Evolutionary conservation across 1,140 invertebrate species (phyloP), one percentile per base, ranked within the genome.

Genomic region (Popillia japonica): DNA sequence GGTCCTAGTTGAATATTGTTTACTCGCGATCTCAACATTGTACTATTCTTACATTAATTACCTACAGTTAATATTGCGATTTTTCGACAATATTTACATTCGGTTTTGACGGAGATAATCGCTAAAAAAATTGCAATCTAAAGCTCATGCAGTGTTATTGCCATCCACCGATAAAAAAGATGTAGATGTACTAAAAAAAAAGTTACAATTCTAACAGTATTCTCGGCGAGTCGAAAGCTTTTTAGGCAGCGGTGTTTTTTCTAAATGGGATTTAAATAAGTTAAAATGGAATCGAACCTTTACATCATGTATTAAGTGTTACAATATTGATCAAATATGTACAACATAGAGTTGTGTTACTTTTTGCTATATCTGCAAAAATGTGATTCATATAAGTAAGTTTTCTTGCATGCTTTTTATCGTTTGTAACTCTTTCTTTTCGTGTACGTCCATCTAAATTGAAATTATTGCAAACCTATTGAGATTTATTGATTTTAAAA

Each of bases 1-100:
- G 72, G 34, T 27, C 72, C 34, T 73, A 73, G 72, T 64, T 64
- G 61, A 64, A 64, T 40, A 68, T 68, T 68, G 72, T 73, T 73
- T 73, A 73, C 40, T 73, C 61, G 17, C 61, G n/a, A 64, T 64
- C 22, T 64, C 22, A 23, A 64, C 7, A 14, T 59, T 59, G n/a
- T 20, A 59, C 55, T 8, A 59, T 14, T 42, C 41, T 59, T 59
- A n/a, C n/a, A n/a, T n/a, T n/a, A n/a, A n/a, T n/a, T n/a, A n/a
- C 55, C n/a, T 59, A 59, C n/a, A 11, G 44, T 8, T 48, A 48
- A 64, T 64, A 64, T 20, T 3, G 22, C 22, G n/a, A 10, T 48
- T 48, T 48, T 48, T 48, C 44, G 44, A n/a, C 10, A 48, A n/a
- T n/a, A 48, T 48, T 48, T n/a, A 48, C 7, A n/a, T 11, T 48